Evolutionary conservation across 2,888 invertebrate genomes (phyloP).

Genomic region (Enoplolaimus lenunculus): DNA sequence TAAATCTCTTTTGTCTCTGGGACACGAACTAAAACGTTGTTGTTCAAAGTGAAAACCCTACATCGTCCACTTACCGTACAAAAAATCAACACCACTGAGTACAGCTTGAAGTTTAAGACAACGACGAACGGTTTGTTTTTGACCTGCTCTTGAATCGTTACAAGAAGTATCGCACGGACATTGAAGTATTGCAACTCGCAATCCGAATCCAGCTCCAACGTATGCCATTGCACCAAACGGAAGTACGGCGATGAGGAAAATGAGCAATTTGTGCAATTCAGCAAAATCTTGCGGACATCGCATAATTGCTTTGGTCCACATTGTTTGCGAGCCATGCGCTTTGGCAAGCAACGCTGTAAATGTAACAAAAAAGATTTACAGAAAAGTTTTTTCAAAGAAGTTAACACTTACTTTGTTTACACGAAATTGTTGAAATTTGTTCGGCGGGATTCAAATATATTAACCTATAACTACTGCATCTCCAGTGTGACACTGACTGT

Average conservation of each 20-base stretch:
- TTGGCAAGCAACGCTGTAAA: neutral
- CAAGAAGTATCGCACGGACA: constrained; percentile 13
- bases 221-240: constrained; percentile 12
- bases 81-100: constrained; percentile 7
- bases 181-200: constrained; percentile 17
- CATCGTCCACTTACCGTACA: constrained; percentile 15
- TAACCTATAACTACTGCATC: too few species aligned
- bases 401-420: too few species aligned
- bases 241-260: constrained; percentile 12
- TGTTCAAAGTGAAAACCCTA: too few species aligned
- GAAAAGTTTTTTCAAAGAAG: too few species aligned
- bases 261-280: constrained; percentile 6
- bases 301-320: neutral
- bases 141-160: constrained; percentile 5
- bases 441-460: too few species aligned
- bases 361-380: too few species aligned
- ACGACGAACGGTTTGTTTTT: constrained; percentile 1
- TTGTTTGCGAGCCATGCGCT: neutral
- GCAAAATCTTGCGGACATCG: constrained; percentile 10
- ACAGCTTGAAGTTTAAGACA: constrained; percentile 14
- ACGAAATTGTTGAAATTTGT: too few species aligned
- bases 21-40: too few species aligned
- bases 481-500: too few species aligned
- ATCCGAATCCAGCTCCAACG: constrained; percentile 12
- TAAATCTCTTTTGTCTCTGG: too few species aligned